phyloP scores from a whole-genome alignment of 2,113 vertebrate genomes.

The Thalassarche chlororhynchos region DNA sequence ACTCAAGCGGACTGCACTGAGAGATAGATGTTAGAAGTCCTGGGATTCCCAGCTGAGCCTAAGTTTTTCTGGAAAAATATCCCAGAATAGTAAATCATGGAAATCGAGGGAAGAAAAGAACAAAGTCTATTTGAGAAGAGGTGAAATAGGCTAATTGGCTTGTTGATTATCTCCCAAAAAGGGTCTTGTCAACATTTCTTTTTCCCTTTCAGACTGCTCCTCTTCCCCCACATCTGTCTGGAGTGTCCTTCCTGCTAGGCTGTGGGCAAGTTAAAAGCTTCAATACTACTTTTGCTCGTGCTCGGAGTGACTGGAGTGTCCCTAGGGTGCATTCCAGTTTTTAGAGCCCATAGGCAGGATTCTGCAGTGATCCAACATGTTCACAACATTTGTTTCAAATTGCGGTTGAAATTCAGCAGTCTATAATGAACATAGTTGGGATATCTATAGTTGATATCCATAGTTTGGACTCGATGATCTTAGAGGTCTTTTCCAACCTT shows the following conservation, averaged over 20 bases:
- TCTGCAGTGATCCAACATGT: background rate
- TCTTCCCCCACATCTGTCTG: background rate
- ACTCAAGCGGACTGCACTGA: accelerated
- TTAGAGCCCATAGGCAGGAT: background rate
- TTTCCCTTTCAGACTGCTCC: background rate
- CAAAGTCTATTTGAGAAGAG: background rate
- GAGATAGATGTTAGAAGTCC: background rate
- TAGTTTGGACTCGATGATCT: too few relatives aligned
- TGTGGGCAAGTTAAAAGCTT: background rate
- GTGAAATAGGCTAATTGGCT: background rate
- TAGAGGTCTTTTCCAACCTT: too few relatives aligned
- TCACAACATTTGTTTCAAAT: background rate
- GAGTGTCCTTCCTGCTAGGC: background rate
- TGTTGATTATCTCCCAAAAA: background rate
- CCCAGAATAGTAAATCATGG: background rate
- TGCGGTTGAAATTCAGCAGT: background rate
- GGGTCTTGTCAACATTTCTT: background rate
- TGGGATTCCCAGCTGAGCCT: background rate
- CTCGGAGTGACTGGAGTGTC: background rate
- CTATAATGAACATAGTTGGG: background rate
- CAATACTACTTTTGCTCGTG: background rate
- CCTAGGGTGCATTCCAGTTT: background rate
- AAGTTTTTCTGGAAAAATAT: background rate
- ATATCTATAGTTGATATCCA: too few relatives aligned
- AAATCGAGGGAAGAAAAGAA: background rate